A percentile compares a stretch with the other conserved stretches of the same genome.
phyloP scores from a whole-genome alignment of 2,113 vertebrate genomes.

The Paramormyrops kingsleyae region DNA sequence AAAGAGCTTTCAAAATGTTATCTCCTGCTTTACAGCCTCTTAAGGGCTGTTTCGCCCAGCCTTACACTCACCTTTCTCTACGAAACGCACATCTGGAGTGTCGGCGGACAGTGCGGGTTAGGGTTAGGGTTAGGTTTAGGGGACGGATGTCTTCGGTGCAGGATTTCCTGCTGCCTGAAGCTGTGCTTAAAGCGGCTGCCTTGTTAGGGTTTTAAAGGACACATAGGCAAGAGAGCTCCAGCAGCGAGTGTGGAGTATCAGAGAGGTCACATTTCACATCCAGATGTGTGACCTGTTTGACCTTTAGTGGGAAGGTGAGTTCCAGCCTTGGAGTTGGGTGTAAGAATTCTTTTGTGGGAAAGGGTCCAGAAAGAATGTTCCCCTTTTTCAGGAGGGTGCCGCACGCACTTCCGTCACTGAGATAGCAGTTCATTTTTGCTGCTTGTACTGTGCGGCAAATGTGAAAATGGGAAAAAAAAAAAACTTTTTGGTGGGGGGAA shows the following conservation, averaged over 20 bases:
- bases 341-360: not conserved
- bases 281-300: slow-evolving; percentile 67
- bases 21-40: not conserved
- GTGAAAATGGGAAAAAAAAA: not conserved
- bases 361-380: not conserved
- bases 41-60: not conserved
- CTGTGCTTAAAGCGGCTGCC: slow-evolving; percentile 39
- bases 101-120: not conserved
- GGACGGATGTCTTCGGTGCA: not conserved
- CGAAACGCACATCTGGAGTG: not conserved
- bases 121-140: too few relatives aligned
- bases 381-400: not conserved
- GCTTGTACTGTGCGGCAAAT: not conserved
- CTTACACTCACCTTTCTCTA: not conserved
- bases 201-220: slow-evolving; percentile 67
- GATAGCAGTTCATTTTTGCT: not conserved
- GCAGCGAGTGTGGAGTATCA: slow-evolving; percentile 58
- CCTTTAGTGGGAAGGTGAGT: slow-evolving; percentile 33
- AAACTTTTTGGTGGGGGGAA: not conserved
- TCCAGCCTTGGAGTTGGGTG: slow-evolving; percentile 7
- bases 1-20: not conserved
- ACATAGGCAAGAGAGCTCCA: slow-evolving; percentile 59
- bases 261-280: slow-evolving; percentile 70
- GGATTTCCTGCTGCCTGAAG: not conserved
- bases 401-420: not conserved